A percentile compares a stretch with the other conserved stretches of the same genome.
These are phyloP conservation scores for Pollachius pollachius DNA, from an alignment of 2,113 vertebrate species.

Conservation along the genomic window DNA sequence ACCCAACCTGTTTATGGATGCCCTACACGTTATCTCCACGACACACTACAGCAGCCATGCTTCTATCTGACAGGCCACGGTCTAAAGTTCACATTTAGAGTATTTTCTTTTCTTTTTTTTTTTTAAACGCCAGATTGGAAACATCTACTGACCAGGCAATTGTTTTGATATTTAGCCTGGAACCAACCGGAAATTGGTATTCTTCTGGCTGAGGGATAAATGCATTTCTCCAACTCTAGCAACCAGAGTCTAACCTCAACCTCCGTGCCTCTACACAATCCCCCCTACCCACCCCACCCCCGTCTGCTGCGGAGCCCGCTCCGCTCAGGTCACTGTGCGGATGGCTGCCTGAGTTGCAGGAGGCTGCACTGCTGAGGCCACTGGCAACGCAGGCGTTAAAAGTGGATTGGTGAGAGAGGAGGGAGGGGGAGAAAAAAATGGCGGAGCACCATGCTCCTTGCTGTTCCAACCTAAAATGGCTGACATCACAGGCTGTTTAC, in stretches of 20 bases:
- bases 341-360: slow-evolving; percentile 46
- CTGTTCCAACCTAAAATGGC: slow-evolving; percentile 81
- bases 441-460: slow-evolving; percentile 69
- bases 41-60: neutral
- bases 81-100: too few species aligned
- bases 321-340: slow-evolving; percentile 44
- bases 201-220: neutral
- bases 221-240: slow-evolving; percentile 7
- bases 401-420: slow-evolving; percentile 62
- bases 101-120: too few species aligned
- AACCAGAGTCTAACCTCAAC: slow-evolving; percentile 34
- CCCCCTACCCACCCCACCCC: slow-evolving; percentile 3
- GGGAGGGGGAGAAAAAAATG: slow-evolving; percentile 67
- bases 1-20: too few species aligned
- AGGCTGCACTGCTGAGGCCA: slow-evolving; percentile 54
- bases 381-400: slow-evolving; percentile 65
- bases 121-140: too few species aligned
- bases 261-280: slow-evolving; percentile 19
- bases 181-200: neutral
- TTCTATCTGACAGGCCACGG: neutral
- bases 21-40: neutral
- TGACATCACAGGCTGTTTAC: slow-evolving; percentile 75
- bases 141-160: too few species aligned
- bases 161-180: too few species aligned
- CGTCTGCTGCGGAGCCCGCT: slow-evolving; percentile 33